Evolutionary conservation across 2,113 vertebrate species (phyloP).

Genomic region (Platycercus adscitus): DNA sequence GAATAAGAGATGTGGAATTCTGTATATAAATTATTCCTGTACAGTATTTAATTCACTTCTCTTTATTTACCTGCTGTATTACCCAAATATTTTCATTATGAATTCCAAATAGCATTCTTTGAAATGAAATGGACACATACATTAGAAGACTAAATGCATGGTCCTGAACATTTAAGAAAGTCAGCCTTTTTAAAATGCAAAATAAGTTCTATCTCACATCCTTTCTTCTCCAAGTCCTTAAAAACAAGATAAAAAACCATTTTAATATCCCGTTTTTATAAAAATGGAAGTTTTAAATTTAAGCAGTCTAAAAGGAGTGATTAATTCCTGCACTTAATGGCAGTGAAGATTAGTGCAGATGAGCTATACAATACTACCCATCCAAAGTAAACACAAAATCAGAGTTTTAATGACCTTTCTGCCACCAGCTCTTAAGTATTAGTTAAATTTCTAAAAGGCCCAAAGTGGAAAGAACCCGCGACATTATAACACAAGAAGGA

Average conservation of each 20-base stretch:
- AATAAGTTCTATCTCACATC: background rate
- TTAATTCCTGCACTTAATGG: background rate
- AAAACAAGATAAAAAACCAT: background rate
- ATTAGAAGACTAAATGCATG: background rate
- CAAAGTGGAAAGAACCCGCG: background rate
- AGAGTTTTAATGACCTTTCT: background rate
- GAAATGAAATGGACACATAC: background rate
- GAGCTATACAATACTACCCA: background rate
- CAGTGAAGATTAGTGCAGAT: background rate
- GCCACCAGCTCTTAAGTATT: background rate
- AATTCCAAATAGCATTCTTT: background rate
- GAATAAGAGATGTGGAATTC: background rate
- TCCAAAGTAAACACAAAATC: background rate
- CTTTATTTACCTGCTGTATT: constrained; percentile 36
- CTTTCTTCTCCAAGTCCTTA: background rate
- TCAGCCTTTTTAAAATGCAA: background rate
- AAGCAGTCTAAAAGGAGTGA: background rate
- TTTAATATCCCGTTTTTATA: background rate
- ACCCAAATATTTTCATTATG: background rate
- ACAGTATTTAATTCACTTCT: constrained; percentile 21
- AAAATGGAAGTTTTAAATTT: background rate
- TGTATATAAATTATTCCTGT: background rate
- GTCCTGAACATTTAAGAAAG: constrained; percentile 10
- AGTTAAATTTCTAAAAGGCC: background rate
- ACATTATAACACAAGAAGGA: background rate